Evolutionary conservation across 2,797 vertebrate genomes (phyloP).

Genomic region (Lepidocolaptes lacrymiger): DNA sequence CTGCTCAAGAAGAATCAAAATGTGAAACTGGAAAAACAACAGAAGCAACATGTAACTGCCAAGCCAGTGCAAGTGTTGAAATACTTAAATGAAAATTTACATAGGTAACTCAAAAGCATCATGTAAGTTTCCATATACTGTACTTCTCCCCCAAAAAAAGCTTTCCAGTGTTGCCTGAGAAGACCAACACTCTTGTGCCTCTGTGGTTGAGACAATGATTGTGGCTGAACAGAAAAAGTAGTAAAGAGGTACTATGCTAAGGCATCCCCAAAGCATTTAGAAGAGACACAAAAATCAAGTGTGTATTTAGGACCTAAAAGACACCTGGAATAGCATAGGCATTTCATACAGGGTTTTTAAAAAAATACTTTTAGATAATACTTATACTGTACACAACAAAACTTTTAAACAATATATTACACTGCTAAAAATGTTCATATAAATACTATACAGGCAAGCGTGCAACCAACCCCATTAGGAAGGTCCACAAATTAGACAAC

Average conservation of each 20-base stretch:
- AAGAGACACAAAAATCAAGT: slow-evolving; percentile 11
- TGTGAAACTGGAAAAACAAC: slow-evolving; percentile 16
- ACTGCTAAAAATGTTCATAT: slow-evolving; percentile 79
- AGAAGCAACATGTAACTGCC: neutral
- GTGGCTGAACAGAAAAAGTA: neutral
- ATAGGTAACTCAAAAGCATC: neutral
- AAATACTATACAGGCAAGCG: slow-evolving; percentile 82
- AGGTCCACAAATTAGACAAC: slow-evolving; percentile 46
- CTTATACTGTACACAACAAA: slow-evolving; percentile 74
- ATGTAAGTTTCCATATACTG: neutral
- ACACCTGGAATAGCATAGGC: slow-evolving; percentile 39
- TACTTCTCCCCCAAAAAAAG: neutral
- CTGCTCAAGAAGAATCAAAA: slow-evolving; percentile 31
- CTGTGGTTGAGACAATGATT: slow-evolving; percentile 22
- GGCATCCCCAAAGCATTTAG: neutral
- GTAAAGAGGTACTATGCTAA: neutral
- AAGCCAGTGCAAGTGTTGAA: neutral
- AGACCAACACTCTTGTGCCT: neutral
- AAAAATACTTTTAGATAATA: slow-evolving; percentile 81
- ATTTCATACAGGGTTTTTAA: slow-evolving; percentile 73
- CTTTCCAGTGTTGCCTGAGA: neutral
- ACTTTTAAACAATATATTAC: slow-evolving; percentile 80
- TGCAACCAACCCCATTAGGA: slow-evolving; percentile 57
- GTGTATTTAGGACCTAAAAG: slow-evolving; percentile 49
- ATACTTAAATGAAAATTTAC: neutral